These are phyloP conservation scores for Neoarius graeffei DNA, from an alignment of 2,113 vertebrate genomes.

Conservation along the genomic window DNA sequence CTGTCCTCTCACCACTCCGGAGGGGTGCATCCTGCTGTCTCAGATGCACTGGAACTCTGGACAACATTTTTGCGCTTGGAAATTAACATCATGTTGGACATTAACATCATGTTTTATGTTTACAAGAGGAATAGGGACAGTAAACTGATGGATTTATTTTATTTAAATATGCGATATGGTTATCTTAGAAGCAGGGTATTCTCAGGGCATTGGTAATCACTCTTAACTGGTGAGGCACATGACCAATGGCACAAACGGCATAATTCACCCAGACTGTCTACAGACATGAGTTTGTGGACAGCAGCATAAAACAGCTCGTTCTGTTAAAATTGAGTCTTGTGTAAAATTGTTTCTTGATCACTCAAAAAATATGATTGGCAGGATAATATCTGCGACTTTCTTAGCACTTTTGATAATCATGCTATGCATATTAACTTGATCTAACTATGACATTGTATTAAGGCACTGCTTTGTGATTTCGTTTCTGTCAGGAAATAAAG, in stretches of 20 bases:
- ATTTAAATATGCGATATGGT: slow-evolving; percentile 3
- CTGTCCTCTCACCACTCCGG: not conserved
- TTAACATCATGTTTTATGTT: slow-evolving; percentile 29
- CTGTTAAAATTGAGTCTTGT: slow-evolving; percentile 2
- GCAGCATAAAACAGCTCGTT: not conserved
- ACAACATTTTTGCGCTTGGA: slow-evolving; percentile 23
- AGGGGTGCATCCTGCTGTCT: not conserved
- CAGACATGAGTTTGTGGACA: not conserved
- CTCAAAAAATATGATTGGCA: not conserved
- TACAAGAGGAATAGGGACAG: slow-evolving; percentile 20
- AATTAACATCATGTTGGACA: not conserved
- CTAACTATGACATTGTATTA: slow-evolving; percentile 1
- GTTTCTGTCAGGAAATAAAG: slow-evolving; percentile 28
- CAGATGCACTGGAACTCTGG: slow-evolving; percentile 19
- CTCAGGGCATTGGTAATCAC: slow-evolving; percentile 48
- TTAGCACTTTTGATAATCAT: slow-evolving; percentile 26
- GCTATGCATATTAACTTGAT: slow-evolving; percentile 22
- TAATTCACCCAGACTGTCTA: slow-evolving; percentile 18
- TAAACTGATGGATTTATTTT: slow-evolving; percentile 9
- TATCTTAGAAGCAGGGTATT: slow-evolving; percentile 27
- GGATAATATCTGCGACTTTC: not conserved
- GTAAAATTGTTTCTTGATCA: slow-evolving; percentile 8
- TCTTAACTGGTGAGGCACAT: slow-evolving; percentile 19
- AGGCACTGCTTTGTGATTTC: slow-evolving; percentile 29
- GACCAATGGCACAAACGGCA: slow-evolving; percentile 23